Evolutionary conservation across 2,113 vertebrate species (phyloP).

Genomic region (Lophochroa leadbeateri): DNA sequence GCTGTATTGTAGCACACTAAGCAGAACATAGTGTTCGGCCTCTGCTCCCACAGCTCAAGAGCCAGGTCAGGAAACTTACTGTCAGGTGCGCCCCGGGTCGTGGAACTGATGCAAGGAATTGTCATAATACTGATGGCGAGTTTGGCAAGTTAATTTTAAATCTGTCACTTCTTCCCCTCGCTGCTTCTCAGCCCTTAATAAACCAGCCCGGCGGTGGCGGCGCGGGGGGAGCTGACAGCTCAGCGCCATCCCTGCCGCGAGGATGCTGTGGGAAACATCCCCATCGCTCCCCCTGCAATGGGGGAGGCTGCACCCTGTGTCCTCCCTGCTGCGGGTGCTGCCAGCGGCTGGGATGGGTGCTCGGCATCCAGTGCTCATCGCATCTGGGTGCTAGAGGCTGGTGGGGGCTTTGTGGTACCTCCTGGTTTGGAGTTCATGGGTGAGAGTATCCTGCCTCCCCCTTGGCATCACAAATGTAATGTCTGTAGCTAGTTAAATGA

Average conservation of each 20-base stretch:
- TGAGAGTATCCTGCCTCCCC: background rate
- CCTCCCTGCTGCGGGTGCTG: background rate
- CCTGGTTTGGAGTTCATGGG: background rate
- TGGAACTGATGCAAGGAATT: slow-evolving; percentile 47
- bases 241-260: background rate
- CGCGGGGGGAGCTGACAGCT: slow-evolving; percentile 32
- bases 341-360: background rate
- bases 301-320: background rate
- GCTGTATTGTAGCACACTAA: too few species aligned
- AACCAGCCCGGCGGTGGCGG: background rate
- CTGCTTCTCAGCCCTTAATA: slow-evolving; percentile 51
- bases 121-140: slow-evolving; percentile 70
- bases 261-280: background rate
- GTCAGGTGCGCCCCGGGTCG: slow-evolving; percentile 30
- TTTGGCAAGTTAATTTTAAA: slow-evolving; percentile 77
- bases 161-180: slow-evolving; percentile 60
- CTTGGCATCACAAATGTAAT: background rate
- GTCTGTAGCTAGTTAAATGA: slow-evolving; percentile 60
- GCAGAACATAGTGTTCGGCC: too few species aligned
- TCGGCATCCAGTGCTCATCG: background rate
- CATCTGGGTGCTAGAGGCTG: background rate
- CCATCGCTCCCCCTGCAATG: background rate
- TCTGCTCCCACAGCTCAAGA: too few species aligned
- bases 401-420: background rate
- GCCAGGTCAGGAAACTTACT: too few species aligned